Evolutionary conservation across 2,797 vertebrate species (phyloP).

Genomic region (Anguilla megastoma): DNA sequence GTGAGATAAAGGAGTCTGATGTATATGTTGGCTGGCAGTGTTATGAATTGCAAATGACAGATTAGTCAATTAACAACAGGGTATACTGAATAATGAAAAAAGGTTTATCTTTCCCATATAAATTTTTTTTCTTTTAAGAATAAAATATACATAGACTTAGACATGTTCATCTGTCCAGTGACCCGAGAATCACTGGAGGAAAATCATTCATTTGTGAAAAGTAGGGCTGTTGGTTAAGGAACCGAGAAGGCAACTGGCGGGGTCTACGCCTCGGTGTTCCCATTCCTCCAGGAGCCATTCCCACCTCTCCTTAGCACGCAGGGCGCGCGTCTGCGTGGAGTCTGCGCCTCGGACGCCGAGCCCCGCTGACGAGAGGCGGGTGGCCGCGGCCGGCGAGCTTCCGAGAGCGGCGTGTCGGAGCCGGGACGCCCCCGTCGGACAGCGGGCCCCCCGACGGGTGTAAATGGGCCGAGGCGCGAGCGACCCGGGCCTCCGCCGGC

Average conservation of each 20-base stretch:
- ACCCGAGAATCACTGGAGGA: slow-evolving; percentile 6
- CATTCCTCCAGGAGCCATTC: neutral
- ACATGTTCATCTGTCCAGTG: neutral
- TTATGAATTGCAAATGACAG: neutral
- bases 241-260: neutral
- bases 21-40: neutral
- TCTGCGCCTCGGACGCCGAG: neutral
- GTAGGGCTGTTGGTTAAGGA: neutral
- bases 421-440: slow-evolving; percentile 5
- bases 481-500: neutral
- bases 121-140: neutral
- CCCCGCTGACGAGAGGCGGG: neutral
- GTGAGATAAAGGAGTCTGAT: neutral
- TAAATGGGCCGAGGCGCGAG: neutral
- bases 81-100: neutral
- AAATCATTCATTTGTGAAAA: slow-evolving; percentile 11
- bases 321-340: slow-evolving; percentile 3
- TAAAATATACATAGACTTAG: neutral
- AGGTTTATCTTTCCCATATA: neutral
- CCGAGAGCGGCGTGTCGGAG: neutral
- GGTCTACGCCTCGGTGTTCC: too few species aligned
- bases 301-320: slow-evolving; percentile 2
- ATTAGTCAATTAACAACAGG: neutral
- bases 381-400: neutral
- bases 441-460: neutral